phyloP scores from a whole-genome alignment of 2,113 vertebrate species.

The Gila orcuttii region DNA sequence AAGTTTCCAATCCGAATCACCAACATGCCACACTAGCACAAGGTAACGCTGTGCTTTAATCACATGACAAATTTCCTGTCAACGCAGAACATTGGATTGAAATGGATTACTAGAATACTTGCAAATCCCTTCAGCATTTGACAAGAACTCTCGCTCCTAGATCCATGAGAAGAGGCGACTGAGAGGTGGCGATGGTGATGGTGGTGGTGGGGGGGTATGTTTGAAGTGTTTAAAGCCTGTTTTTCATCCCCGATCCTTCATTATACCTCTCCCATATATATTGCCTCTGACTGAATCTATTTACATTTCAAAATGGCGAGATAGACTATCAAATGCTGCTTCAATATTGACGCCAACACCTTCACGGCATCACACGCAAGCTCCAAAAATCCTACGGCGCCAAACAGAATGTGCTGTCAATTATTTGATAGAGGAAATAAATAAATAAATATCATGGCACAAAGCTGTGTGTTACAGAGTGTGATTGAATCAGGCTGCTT shows the following conservation, averaged over 20 bases:
- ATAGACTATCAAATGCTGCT: slow-evolving; percentile 54
- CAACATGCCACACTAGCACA: not conserved
- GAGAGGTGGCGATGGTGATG: slow-evolving; percentile 18
- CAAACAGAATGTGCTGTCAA: slow-evolving; percentile 55
- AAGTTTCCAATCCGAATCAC: not conserved
- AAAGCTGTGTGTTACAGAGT: slow-evolving; percentile 50
- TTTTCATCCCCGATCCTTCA: slow-evolving; percentile 54
- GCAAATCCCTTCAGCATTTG: slow-evolving; percentile 50
- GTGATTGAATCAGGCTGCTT: slow-evolving; percentile 25
- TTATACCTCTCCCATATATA: slow-evolving; percentile 51
- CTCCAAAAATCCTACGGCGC: slow-evolving; percentile 33
- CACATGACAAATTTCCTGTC: slow-evolving; percentile 47
- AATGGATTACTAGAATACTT: slow-evolving; percentile 50
- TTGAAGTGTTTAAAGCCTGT: slow-evolving; percentile 50
- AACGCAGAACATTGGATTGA: slow-evolving; percentile 45
- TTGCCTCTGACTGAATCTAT: slow-evolving; percentile 59
- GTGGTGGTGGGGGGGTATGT: not conserved
- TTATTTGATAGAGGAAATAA: slow-evolving; percentile 68
- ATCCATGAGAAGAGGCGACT: slow-evolving; percentile 32
- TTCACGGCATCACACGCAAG: not conserved
- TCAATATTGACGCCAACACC: slow-evolving; percentile 32
- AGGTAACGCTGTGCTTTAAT: slow-evolving; percentile 16
- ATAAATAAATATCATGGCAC: slow-evolving; percentile 61
- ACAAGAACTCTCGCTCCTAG: slow-evolving; percentile 1
- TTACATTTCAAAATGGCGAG: slow-evolving; percentile 68